These are phyloP conservation scores for Motacilla tschutschensis DNA, from an alignment of 2,113 vertebrate genomes.

Conservation along the genomic window DNA sequence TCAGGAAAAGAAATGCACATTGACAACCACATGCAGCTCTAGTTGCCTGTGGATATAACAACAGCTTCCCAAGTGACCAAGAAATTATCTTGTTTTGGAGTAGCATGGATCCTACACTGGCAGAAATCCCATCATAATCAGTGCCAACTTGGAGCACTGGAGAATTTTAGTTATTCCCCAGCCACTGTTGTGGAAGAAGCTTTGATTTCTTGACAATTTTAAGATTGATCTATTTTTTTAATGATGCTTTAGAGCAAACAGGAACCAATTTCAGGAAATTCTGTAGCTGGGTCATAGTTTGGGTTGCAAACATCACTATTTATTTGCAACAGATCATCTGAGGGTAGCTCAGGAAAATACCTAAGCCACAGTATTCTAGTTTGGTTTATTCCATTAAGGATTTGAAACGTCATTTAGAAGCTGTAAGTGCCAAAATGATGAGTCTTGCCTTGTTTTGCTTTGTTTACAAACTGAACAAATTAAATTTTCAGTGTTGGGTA, in stretches of 20 bases:
- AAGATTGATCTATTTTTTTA: background rate
- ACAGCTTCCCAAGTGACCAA: background rate
- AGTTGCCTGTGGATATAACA: background rate
- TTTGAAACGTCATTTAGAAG: background rate
- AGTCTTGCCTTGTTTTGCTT: conserved; percentile 3
- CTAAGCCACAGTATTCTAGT: background rate
- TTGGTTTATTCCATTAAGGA: background rate
- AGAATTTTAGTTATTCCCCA: background rate
- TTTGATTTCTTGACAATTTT: background rate
- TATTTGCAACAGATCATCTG: background rate
- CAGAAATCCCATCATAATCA: background rate
- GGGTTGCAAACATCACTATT: background rate
- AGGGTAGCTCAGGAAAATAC: background rate
- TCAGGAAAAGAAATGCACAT: background rate
- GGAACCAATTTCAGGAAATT: background rate
- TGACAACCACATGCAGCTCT: background rate
- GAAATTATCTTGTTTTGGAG: background rate
- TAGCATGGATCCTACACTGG: background rate
- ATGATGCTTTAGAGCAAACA: background rate
- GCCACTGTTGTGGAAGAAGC: background rate
- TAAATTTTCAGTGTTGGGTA: conserved; percentile 6
- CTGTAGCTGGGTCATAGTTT: background rate
- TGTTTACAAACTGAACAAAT: conserved; percentile 15
- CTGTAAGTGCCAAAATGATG: background rate
- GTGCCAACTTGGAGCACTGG: background rate